Evolutionary conservation across 1,140 invertebrate species (phyloP).

Genomic region (Euwallacea fornicatus): DNA sequence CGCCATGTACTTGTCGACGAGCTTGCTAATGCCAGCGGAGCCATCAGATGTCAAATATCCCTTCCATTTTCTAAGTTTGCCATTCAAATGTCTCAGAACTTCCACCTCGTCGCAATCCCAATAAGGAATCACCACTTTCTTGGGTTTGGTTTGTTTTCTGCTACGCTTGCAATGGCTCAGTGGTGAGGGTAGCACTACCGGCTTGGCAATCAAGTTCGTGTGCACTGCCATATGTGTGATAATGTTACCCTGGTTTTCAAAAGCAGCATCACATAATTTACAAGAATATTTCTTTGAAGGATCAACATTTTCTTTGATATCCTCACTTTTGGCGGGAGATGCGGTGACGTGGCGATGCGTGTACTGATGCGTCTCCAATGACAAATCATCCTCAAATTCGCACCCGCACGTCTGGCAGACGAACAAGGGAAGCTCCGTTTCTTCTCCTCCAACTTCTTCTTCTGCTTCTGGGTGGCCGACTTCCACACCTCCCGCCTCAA

Average conservation of each 20-base stretch:
- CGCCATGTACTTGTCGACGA: conserved; percentile 50
- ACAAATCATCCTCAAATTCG: conserved; percentile 58
- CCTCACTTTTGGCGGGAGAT: conserved; percentile 54
- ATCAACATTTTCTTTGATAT: conserved; percentile 51
- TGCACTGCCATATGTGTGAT: conserved; percentile 58
- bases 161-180: conserved; percentile 48
- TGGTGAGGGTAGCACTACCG: conserved; percentile 34
- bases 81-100: conserved; percentile 44
- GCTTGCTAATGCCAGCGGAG: conserved; percentile 30
- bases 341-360: conserved; percentile 53
- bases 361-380: conserved; percentile 55
- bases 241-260: conserved; percentile 54
- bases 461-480: conserved; percentile 54
- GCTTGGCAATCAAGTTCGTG: conserved; percentile 47
- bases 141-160: conserved; percentile 56
- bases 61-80: conserved; percentile 44
- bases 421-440: conserved; percentile 53
- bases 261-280: conserved; percentile 53
- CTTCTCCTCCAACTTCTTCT: conserved; percentile 58
- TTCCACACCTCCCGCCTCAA: conserved; percentile 56
- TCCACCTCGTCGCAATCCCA: conserved; percentile 48
- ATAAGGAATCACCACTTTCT: conserved; percentile 53
- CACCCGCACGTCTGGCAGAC: conserved; percentile 59
- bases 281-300: conserved; percentile 53
- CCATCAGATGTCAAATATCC: conserved; percentile 33